Conservation (phyloP, 2,888 invertebrate genomes). For the Netelia fuscicornis region DNA sequence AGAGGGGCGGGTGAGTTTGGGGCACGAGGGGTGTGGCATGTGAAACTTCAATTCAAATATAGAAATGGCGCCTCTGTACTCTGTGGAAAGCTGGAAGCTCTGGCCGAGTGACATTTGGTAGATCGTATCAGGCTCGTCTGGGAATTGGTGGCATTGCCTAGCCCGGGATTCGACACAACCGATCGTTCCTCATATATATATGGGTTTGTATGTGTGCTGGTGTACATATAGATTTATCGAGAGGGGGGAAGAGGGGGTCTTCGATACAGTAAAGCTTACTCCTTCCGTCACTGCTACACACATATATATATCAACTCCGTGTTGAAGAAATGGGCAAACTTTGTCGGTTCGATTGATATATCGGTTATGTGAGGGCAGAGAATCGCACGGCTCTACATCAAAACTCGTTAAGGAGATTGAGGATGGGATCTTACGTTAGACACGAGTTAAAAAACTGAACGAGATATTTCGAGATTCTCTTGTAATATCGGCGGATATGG, state of each 20-base stretch:
- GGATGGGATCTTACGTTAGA: background rate
- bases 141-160: slow-evolving; percentile 71
- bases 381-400: slow-evolving; percentile 49
- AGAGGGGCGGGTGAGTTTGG: slow-evolving; percentile 3
- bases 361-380: slow-evolving; percentile 53
- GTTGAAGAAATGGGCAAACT: slow-evolving; percentile 50
- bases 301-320: slow-evolving; percentile 12
- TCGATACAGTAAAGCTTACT: slow-evolving; percentile 51
- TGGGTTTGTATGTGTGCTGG: background rate
- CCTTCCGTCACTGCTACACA: background rate
- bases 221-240: background rate
- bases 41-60: slow-evolving; percentile 72
- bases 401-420: slow-evolving; percentile 26
- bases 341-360: slow-evolving; percentile 63
- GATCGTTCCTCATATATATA: slow-evolving; percentile 61
- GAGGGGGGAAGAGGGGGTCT: slow-evolving; percentile 12
- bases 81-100: slow-evolving; percentile 82
- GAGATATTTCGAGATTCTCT: background rate
- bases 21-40: slow-evolving; percentile 48
- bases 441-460: background rate
- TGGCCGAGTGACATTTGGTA: slow-evolving; percentile 83
- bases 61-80: slow-evolving; percentile 72
- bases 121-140: slow-evolving; percentile 76
- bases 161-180: slow-evolving; percentile 39
- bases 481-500: too few species aligned